A percentile compares a stretch with the other conserved stretches of the same genome.
phyloP scores from a whole-genome alignment of 2,888 invertebrate genomes.

The Oxyteleia sp. region DNA sequence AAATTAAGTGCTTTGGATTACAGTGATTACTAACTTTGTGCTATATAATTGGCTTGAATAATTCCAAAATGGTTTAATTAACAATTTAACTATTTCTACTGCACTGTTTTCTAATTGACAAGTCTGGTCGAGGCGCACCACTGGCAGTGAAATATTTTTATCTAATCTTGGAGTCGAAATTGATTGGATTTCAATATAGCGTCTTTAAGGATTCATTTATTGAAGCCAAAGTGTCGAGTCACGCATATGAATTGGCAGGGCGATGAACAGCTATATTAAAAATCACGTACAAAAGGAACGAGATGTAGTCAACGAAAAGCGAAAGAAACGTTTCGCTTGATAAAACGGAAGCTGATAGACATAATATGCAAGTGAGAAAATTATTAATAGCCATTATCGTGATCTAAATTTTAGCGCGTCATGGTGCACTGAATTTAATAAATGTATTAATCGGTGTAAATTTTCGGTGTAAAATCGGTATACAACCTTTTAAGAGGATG shows the following conservation, averaged over 20 bases:
- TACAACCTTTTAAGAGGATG: too few relatives aligned
- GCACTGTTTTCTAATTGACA: slow-evolving; percentile 48
- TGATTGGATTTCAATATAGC: slow-evolving; percentile 63
- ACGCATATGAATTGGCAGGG: slow-evolving; percentile 82
- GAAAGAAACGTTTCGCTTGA: slow-evolving; percentile 44
- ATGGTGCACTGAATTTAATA: slow-evolving; percentile 22
- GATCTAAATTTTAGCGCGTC: slow-evolving; percentile 47
- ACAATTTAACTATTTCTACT: slow-evolving; percentile 36
- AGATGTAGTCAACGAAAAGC: slow-evolving; percentile 59
- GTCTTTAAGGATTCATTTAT: slow-evolving; percentile 65
- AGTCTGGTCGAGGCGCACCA: background rate
- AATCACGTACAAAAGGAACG: slow-evolving; percentile 58
- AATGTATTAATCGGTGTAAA: slow-evolving; percentile 32
- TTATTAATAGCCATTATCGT: slow-evolving; percentile 66
- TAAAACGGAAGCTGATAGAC: slow-evolving; percentile 66
- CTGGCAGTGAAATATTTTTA: slow-evolving; percentile 21
- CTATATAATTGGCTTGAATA: slow-evolving; percentile 48
- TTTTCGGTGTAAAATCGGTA: background rate
- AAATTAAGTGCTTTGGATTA: slow-evolving; percentile 65
- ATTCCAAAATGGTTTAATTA: slow-evolving; percentile 48
- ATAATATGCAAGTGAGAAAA: slow-evolving; percentile 63
- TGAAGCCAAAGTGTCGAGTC: slow-evolving; percentile 79
- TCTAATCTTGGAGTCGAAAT: slow-evolving; percentile 48
- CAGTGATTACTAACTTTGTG: slow-evolving; percentile 61
- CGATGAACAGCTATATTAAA: slow-evolving; percentile 62